Evolutionary conservation across 2,113 vertebrate species (phyloP).

Genomic region (Cryptotis parvus): DNA sequence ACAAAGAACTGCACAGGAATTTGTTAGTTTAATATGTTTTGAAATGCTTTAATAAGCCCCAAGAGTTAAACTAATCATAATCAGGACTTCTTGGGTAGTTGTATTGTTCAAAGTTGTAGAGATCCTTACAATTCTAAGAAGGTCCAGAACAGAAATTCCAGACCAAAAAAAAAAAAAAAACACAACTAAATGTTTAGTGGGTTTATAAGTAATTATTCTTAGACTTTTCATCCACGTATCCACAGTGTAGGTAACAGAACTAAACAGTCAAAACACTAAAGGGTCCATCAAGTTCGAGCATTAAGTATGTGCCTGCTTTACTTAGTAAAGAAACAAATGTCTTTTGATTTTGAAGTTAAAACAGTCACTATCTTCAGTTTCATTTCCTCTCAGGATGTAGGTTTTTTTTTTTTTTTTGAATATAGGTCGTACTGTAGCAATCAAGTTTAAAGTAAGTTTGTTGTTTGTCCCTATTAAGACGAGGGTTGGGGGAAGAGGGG

Average conservation of each 20-base stretch:
- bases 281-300: constrained; percentile 8
- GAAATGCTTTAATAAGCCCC: neutral
- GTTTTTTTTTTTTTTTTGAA: neutral
- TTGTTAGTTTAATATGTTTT: constrained; percentile 48
- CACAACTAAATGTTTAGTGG: constrained; percentile 24
- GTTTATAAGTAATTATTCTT: constrained; percentile 61
- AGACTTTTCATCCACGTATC: constrained; percentile 61
- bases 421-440: constrained; percentile 57
- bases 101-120: constrained; percentile 57
- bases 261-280: neutral
- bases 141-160: constrained; percentile 40
- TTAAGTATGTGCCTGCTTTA: constrained; percentile 34
- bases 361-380: constrained; percentile 72
- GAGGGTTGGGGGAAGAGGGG: neutral
- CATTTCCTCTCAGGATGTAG: constrained; percentile 78
- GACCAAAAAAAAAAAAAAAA: constrained; percentile 53
- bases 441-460: constrained; percentile 67
- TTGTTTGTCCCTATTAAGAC: constrained; percentile 45
- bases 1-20: constrained; percentile 53
- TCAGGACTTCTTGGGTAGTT: constrained; percentile 38
- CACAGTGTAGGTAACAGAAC: constrained; percentile 17
- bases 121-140: constrained; percentile 54
- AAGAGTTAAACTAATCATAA: constrained; percentile 57
- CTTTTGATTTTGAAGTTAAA: constrained; percentile 65
- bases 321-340: constrained; percentile 60